Evolutionary conservation across 2,797 vertebrate species (phyloP), one percentile per base, ranked within the genome.

Genomic region (Perodicticus potto): DNA sequence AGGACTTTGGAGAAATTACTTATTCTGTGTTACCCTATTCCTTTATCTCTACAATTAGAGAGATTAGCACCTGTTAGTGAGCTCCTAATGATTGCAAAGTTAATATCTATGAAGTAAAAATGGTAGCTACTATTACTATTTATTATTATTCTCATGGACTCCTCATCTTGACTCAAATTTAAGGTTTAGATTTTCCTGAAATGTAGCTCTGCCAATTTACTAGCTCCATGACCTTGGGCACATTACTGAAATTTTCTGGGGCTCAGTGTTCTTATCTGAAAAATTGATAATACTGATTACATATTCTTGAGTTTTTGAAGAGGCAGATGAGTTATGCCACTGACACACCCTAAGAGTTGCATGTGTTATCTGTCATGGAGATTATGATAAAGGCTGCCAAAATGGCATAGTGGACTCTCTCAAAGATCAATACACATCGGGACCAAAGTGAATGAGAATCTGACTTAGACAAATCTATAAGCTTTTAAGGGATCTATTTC

Each of bases 101-200:
- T 53, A 43, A 16, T 34, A 83, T 78, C 70, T 93, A 5, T 65
- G 53, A 87, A 95, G 19, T 49, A 59, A 34, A 91, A 70, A 76
- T 25, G 61, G 32, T 76, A 76, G 37, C 7, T 74, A 55, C 16
- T 70, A 14, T 63, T 40, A 72, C 27, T 93, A 53, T 53, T 4
- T 20, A 74, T 72, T 70, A 32, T 67, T 87, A 45, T 67, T 84
- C 20, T 93, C 32, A 78, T 70, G 37, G 11, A 1, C 17, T 93
- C 1, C 11, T 9, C 29, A 55, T 57, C 3, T 61, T 92, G 53
- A 57, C 49, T 82, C 76, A 96, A 72, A 82, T 86, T 86, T 93
- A 94, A 92, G 63, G 93, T 74, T 76, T 32, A 70, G 3, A 89
- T 81, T 87, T 93, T 27, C 55, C 22, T 86, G 61, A 93, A 90